Evolutionary conservation across 2,797 vertebrate genomes (phyloP), one percentile per base, ranked within the genome.

Genomic region (Yasuhikotakia modesta): DNA sequence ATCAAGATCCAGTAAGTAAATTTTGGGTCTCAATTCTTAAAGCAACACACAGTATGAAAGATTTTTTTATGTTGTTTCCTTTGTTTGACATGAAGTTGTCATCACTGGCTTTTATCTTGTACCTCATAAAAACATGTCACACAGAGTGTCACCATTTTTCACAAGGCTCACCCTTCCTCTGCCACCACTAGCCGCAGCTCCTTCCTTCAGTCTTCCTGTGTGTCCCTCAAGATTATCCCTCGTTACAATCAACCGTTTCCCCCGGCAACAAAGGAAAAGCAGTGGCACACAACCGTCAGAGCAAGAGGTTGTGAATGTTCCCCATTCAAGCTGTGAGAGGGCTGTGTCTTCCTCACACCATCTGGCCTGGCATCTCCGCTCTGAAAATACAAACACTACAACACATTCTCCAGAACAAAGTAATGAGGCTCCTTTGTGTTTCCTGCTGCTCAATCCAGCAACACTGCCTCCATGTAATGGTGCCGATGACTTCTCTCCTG

Each of bases 241-340:
- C 69, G 81, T 76, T 86, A 82, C 71, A 69, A 85, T 86, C 85
- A 86, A 74, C 83, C 84, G 71, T 81, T 70, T 82, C 81, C 72
- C 81, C 83, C 79, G 73, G 82, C 81, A 83, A 86, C 85, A 87
- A 84, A 92, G 88, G 88, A 91, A 89, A 85, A 79, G 85, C 73
- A 76, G 84, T 88, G 85, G 88, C 79, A 82, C 85, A 84, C 81
- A 77, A 82, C 53, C 83, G 14, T 82, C 83, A 86, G 83, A 80
- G 79, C 19, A 22, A 67, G 55, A 65, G 53, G 46, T 64, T 55
- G 64, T 50, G 35, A 82, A 76, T 69, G 63, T 72, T 77, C 76
- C 76, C 67, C 79, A 79, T 79, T 81, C 76, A 86, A 85, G 86
- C 80, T 83, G 76, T 73, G 76, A 77, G 86, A 84, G 85, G 86